Evolutionary conservation across 2,888 invertebrate species (phyloP), one percentile per base, ranked within the genome.

Genomic region (Phrixothrix hirtus): DNA sequence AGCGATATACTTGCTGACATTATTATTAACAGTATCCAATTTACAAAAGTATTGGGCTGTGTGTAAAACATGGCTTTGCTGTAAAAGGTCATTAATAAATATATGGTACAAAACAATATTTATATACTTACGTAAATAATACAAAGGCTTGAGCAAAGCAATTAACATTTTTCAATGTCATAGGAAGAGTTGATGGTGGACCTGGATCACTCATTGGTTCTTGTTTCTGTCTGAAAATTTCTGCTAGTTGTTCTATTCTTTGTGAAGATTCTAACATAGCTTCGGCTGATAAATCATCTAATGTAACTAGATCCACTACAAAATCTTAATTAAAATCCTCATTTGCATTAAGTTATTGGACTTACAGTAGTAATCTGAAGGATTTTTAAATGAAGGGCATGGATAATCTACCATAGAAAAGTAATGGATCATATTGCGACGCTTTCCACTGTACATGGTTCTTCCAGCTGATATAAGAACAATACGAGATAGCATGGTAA

Each of bases 361-460:
- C 88, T 85, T 78, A 92, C 92, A 81, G 73, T 96, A 96, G 74
- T 96, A 96, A 78, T 96, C 96, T 0, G 95, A 94, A 38, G 95
- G 95, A 72, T 96, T 96, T 77, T 96, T 96, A 75, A 91, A 95
- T 0, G 94, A 90, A 9, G 96, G 96, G 75, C 95, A 96, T 1
- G 95, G 95, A 78, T 94, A 96, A 69, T 95, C 95, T 2, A 87
- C 84, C 55, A 79, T 70, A 2, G 79, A 90, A 78, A 96, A 96
- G 78, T 96, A 96, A 69, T 92, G 88, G 72, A 95, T 84, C 88
- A 96, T 88, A 73, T 94, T 92, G 65, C 89, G 81, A 66, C 95
- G 82, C 65, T 87, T 85, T 26, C 95, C 96, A 66, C 91, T 92
- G 74, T 90, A 96, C 83, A 95, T 91, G 7, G 94, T 87, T 61